Base-by-base conservation (phyloP, 2,888 invertebrate genomes). In the Copidosoma aretas region DNA sequence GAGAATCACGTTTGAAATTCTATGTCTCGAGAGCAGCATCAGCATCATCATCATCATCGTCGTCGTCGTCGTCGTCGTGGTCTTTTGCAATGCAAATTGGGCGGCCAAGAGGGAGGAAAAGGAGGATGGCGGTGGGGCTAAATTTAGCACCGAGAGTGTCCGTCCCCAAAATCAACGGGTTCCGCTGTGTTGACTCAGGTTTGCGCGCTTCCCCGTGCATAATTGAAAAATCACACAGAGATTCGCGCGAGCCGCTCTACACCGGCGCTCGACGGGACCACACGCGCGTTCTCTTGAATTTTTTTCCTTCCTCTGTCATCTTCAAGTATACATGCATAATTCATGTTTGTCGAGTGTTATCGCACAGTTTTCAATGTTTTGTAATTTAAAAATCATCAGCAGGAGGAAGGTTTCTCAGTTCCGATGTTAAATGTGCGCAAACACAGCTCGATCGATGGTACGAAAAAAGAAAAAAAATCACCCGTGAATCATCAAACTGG, bases 1-100 rank as follows among this genome's bases (percentile, higher is more conserved):
- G 43, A 17, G 43, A 46, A 46, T 46, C 43, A 17, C 3, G 19
- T 17, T 21, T 24, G 56, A 58, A 58, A 51, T 39, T 22, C 39
- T 12, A 25, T 25, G 32, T 22, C 39, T 22, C 25, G 17, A 17
- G 25, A 24, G 32, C 15, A n/a, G 1, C n/a, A n/a, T n/a, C n/a
- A n/a, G n/a, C n/a, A n/a, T n/a, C n/a, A n/a, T n/a, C n/a, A n/a
- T n/a, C n/a, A n/a, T n/a, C n/a, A n/a, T n/a, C n/a, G n/a, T n/a
- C n/a, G n/a, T n/a, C n/a, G n/a, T n/a, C n/a, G n/a, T n/a, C n/a
- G n/a, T n/a, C 17, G 1, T 62, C 32, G 32, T 32, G 10, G 1
- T 62, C 22, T 57, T 64, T 57, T 57, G 54, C 57, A 58, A 64
- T 64, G 57, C 64, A 64, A 21, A 64, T 64, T n/a, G 17, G 49